phyloP scores from a whole-genome alignment of 2,888 invertebrate genomes.

The Gerris lacustris region DNA sequence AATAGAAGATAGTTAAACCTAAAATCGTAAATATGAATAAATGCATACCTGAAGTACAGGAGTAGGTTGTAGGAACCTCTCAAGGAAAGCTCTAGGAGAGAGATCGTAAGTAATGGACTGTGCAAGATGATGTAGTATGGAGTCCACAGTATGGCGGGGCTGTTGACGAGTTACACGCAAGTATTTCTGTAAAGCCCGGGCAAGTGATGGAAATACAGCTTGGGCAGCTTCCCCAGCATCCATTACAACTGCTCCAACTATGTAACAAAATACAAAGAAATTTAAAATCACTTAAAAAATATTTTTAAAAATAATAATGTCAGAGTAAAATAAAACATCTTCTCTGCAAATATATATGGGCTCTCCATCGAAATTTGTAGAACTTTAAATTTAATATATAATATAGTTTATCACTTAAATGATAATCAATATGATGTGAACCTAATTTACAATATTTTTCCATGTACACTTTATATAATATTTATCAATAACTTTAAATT shows the following conservation, averaged over 20 bases:
- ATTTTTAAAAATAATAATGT: background rate
- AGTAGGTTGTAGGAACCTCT: slow-evolving; percentile 76
- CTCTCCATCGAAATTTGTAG: too few species aligned
- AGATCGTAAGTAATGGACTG: slow-evolving; percentile 86
- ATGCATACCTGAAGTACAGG: slow-evolving; percentile 56
- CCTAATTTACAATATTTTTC: too few species aligned
- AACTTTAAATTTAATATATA: too few species aligned
- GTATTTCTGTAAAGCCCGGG: slow-evolving; percentile 90
- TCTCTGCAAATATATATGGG: too few species aligned
- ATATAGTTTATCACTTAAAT: too few species aligned
- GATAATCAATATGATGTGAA: too few species aligned
- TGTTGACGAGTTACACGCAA: slow-evolving; percentile 90
- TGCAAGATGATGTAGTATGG: slow-evolving; percentile 79
- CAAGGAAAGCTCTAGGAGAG: slow-evolving; percentile 87
- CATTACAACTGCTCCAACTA: slow-evolving; percentile 56
- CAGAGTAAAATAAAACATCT: too few species aligned
- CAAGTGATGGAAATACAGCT: slow-evolving; percentile 93
- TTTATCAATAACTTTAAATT: too few species aligned
- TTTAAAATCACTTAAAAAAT: background rate
- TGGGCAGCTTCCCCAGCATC: slow-evolving; percentile 94
- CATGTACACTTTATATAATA: too few species aligned
- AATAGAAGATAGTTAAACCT: too few species aligned
- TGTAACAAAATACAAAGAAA: background rate
- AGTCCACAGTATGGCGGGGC: slow-evolving; percentile 87
- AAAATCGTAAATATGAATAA: too few species aligned